Evolutionary conservation across 2,797 vertebrate species (phyloP).

Genomic region (Megalops cyprinoides): DNA sequence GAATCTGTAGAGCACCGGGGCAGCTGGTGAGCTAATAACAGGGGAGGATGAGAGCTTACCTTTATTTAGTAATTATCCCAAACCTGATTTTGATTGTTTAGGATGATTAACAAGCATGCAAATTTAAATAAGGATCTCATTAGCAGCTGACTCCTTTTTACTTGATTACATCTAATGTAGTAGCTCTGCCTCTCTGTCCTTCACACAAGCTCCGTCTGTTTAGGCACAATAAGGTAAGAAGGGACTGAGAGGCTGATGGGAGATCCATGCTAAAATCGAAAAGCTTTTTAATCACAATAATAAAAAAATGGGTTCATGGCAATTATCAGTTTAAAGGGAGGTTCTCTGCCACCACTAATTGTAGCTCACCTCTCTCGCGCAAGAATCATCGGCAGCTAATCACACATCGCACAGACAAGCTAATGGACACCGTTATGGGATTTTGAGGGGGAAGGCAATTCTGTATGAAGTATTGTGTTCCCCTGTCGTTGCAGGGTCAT

Average conservation of each 20-base stretch:
- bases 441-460: not conserved
- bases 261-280: not conserved
- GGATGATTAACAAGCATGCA: not conserved
- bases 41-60: not conserved
- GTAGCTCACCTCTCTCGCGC: not conserved
- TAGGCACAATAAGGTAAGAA: not conserved
- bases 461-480: not conserved
- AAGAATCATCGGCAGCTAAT: not conserved
- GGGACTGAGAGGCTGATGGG: not conserved
- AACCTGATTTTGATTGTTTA: not conserved
- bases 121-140: conserved; percentile 16
- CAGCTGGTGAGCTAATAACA: not conserved
- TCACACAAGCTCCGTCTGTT: not conserved
- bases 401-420: not conserved
- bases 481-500: conserved; percentile 3
- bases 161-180: not conserved
- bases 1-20: not conserved
- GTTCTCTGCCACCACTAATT: not conserved
- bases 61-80: not conserved
- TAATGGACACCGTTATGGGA: conserved; percentile 8
- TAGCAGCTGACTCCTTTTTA: not conserved
- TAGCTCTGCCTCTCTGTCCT: not conserved
- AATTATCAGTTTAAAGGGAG: conserved; percentile 15
- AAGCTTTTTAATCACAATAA: not conserved
- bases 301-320: not conserved